These are phyloP conservation scores for Labroides dimidiatus DNA, from an alignment of 2,797 vertebrate species.

Conservation along the genomic window DNA sequence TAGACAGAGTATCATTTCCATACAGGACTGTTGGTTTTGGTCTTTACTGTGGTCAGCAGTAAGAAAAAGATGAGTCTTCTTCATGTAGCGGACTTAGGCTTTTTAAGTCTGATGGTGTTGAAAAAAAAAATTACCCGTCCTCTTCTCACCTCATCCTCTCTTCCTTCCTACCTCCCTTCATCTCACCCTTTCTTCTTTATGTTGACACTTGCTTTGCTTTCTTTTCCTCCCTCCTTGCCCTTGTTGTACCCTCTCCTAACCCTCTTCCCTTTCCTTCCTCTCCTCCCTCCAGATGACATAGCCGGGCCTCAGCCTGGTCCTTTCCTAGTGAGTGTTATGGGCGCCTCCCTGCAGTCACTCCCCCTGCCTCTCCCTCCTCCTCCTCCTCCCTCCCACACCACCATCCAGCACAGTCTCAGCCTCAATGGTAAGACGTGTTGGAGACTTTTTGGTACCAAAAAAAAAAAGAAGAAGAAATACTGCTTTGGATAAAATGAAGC, in stretches of 20 bases:
- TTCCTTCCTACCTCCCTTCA: neutral
- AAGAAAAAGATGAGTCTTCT: too few species aligned
- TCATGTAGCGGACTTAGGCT: too few species aligned
- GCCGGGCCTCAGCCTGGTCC: constrained; percentile 93
- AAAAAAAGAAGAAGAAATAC: neutral
- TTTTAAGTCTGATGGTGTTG: too few species aligned
- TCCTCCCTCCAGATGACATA: constrained; percentile 91
- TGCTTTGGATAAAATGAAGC: neutral
- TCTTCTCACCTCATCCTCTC: too few species aligned
- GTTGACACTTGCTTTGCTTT: neutral
- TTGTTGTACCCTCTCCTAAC: neutral
- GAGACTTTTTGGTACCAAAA: neutral
- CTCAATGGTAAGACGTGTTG: constrained; percentile 80
- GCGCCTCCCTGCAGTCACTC: constrained; percentile 96
- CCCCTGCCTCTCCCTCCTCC: constrained; percentile 95
- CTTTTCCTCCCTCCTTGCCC: constrained; percentile 4
- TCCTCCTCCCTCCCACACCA: constrained; percentile 92
- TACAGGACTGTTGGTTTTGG: too few species aligned
- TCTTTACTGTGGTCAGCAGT: too few species aligned
- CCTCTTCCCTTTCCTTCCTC: constrained; percentile 15
- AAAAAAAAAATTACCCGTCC: too few species aligned
- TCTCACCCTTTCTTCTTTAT: neutral
- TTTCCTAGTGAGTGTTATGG: constrained; percentile 94
- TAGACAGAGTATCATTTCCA: too few species aligned
- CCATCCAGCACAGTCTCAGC: constrained; percentile 92